Base-by-base conservation (phyloP, 2,888 invertebrate genomes). In the Acronicta leporina region DNA sequence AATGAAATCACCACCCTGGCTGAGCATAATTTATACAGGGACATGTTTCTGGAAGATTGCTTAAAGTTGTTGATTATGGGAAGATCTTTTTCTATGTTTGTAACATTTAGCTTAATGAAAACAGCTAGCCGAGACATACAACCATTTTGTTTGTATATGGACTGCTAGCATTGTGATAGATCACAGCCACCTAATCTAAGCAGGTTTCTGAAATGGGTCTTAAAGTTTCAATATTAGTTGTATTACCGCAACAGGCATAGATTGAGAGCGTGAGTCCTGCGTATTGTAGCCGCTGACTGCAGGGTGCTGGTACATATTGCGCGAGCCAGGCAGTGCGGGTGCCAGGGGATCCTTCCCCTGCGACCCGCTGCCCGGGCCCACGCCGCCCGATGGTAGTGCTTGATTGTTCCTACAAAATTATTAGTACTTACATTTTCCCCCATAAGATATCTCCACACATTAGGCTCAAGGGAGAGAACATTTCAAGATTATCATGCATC, bases 281-380 rank as follows among this genome's bases (percentile, higher is more conserved):
- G 89, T 83, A 79, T 87, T 92, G 86, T 95, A 95, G 11, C 93
- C 94, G 61, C 83, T 86, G 74, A 92, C 93, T 0, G 89, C 88
- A 0, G 93, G 89, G 78, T 94, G 94, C 75, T 92, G 94, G 81
- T 94, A 94, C 81, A 94, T 81, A 57, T 80, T 80, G 27, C 93
- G 88, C 10, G 92, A 87, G 68, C 88, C 86, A 1, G 89, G 84
- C 73, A 93, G 74, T 16, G 88, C 92, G 30, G 92, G 90, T 65
- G 93, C 94, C 68, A 94, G 83, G 10, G 94, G 93, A 73, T 93
- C 94, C 73, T 95, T 94, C 69, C 94, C 94, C 79, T 94, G 94
- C 8, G 85, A 83, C 50, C 90, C 92, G 55, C 88, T 81, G 63
- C 89, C 89, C 52, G 91, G 87, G 25, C 87, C 89, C 53, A 84